Percentiles rank a stretch among this genome's conserved stretches.
Conservation (phyloP, 2,888 invertebrate species). For the Acronicta psi region DNA sequence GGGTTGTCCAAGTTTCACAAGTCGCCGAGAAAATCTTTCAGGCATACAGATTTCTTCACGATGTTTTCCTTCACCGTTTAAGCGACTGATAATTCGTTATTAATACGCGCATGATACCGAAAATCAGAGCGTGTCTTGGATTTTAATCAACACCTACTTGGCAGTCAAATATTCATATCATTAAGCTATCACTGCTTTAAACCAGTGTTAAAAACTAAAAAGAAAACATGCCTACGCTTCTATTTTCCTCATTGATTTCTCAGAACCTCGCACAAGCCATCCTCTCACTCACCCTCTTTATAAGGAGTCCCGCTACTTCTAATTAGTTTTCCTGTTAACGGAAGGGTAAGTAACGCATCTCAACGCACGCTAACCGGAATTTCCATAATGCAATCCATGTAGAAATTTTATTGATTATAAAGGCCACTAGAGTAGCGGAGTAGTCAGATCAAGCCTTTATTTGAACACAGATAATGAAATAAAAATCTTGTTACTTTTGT, state of each 20-base stretch:
- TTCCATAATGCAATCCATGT: conserved; percentile 46
- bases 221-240: not conserved
- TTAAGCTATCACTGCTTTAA: too few relatives aligned
- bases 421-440: conserved; percentile 61
- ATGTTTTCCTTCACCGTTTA: too few relatives aligned
- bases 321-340: conserved; percentile 38
- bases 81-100: too few relatives aligned
- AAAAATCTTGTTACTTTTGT: too few relatives aligned
- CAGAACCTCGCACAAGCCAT: conserved; percentile 10
- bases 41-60: too few relatives aligned
- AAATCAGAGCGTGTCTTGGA: too few relatives aligned
- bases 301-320: conserved; percentile 34
- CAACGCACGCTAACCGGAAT: conserved; percentile 35
- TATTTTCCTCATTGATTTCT: conserved; percentile 37
- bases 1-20: too few relatives aligned
- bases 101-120: too few relatives aligned
- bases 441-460: not conserved
- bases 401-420: conserved; percentile 46
- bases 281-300: conserved; percentile 24
- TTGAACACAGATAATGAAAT: too few relatives aligned
- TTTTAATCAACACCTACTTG: too few relatives aligned
- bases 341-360: conserved; percentile 39
- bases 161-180: too few relatives aligned
- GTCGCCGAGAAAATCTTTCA: too few relatives aligned
- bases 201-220: not conserved